Conservation (phyloP, 2,113 vertebrate genomes). For the Clupea harengus region DNA sequence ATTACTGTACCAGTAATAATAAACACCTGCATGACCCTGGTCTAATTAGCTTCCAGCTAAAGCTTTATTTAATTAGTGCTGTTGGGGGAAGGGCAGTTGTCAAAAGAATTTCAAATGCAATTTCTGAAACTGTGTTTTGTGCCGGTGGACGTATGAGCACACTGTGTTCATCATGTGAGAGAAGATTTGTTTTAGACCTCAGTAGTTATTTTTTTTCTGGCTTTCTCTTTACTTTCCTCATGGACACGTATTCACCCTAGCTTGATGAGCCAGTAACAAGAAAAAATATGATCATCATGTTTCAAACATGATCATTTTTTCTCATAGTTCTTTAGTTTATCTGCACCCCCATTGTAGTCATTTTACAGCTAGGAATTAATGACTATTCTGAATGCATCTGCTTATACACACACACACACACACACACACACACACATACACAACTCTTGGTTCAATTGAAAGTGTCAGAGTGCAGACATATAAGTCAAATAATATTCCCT, state of each 20-base stretch:
- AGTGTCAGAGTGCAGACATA: neutral
- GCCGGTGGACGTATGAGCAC: neutral
- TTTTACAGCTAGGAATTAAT: neutral
- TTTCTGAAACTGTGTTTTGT: neutral
- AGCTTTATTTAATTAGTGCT: neutral
- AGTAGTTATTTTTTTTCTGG: neutral
- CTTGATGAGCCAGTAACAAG: neutral
- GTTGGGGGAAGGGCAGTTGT: neutral
- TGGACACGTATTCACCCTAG: no score
- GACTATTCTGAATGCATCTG: neutral
- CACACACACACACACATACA: neutral
- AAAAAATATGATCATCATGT: neutral
- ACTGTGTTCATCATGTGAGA: neutral
- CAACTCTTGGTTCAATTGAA: neutral
- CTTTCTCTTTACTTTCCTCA: neutral
- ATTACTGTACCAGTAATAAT: neutral
- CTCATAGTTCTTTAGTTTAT: neutral
- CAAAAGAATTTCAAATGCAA: neutral
- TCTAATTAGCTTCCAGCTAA: neutral
- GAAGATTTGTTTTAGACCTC: neutral
- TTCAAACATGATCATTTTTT: neutral
- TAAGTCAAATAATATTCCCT: neutral
- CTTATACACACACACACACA: neutral
- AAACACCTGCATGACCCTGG: neutral
- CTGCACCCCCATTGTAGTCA: neutral